phyloP scores from a whole-genome alignment of 1,140 invertebrate species.

The Drosophila orena region DNA sequence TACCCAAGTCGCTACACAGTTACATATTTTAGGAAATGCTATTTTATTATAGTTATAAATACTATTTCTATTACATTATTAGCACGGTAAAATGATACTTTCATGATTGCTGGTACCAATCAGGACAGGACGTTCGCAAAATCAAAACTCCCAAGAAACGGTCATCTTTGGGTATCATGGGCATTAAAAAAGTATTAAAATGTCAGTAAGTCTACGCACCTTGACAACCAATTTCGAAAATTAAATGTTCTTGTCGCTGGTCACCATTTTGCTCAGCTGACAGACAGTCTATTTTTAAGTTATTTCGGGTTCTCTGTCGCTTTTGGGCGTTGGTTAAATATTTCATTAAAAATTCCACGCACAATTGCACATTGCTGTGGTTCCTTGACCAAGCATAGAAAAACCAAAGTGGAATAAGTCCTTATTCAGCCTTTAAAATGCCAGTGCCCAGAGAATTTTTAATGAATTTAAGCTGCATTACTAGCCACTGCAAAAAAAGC shows the following conservation, averaged over 20 bases:
- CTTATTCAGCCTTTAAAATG: conserved; percentile 14
- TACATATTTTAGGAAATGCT: not conserved
- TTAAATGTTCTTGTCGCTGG: conserved; percentile 37
- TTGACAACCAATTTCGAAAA: conserved; percentile 45
- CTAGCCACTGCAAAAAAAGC: conserved; percentile 6
- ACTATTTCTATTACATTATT: not conserved
- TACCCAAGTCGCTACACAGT: not conserved
- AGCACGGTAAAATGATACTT: not conserved
- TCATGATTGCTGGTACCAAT: too few species aligned
- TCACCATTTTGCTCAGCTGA: conserved; percentile 9
- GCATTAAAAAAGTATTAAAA: conserved; percentile 45
- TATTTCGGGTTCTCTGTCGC: conserved; percentile 1
- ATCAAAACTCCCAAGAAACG: not conserved
- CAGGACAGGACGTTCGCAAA: not conserved
- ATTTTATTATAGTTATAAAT: not conserved
- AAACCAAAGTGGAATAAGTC: conserved; percentile 8
- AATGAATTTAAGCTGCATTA: conserved; percentile 8
- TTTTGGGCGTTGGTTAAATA: conserved; percentile 37
- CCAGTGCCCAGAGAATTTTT: conserved; percentile 1
- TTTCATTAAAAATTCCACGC: conserved; percentile 70
- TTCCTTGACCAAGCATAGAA: conserved; percentile 7
- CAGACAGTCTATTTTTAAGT: conserved; percentile 12
- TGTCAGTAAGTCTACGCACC: conserved; percentile 24
- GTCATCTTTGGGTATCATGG: not conserved
- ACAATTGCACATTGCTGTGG: conserved; percentile 47